Base-by-base conservation (phyloP, 2,888 invertebrate genomes). In the Aphrophora alni region DNA sequence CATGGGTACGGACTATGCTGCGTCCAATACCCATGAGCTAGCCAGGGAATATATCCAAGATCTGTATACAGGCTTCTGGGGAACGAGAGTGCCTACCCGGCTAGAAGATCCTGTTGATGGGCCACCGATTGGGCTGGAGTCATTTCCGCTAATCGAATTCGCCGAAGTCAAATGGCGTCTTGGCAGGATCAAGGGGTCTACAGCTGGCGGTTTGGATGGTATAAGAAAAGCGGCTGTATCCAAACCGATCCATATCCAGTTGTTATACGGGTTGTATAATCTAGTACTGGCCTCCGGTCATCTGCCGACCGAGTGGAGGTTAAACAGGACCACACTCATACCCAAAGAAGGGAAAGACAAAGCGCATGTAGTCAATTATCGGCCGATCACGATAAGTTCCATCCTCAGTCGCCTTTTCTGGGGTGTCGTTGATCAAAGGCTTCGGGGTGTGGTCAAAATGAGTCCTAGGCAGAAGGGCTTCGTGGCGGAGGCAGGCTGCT, bases 261-360 rank as follows among this genome's bases (percentile, higher is more conserved):
- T 80, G 38, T 70, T 80, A 27, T 12, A 59, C n/a, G 74, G 74
- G 26, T 21, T 80, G 0, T 80, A 38, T 27, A n/a, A n/a, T n/a
- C n/a, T n/a, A n/a, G n/a, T n/a, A n/a, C n/a, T n/a, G n/a, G n/a
- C 59, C 12, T 75, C n/a, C n/a, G n/a, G n/a, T n/a, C n/a, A n/a
- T n/a, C n/a, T n/a, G n/a, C n/a, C n/a, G n/a, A n/a, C n/a, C n/a
- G n/a, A n/a, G n/a, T n/a, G n/a, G n/a, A n/a, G n/a, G n/a, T n/a
- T n/a, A n/a, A n/a, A n/a, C n/a, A 83, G 87, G 14, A 88, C 87
- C 0, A 85, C 85, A 0, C 82, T 87, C 0, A 83, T 88, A 0
- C 86, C 85, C 0, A 87, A 88, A 75, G 84, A 84, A n/a, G 87
- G 86, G 0, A 87, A 87, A 70, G 86, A 87, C 77, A n/a, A n/a